phyloP scores from a whole-genome alignment of 1,140 invertebrate genomes.

The Cephus cinctus region DNA sequence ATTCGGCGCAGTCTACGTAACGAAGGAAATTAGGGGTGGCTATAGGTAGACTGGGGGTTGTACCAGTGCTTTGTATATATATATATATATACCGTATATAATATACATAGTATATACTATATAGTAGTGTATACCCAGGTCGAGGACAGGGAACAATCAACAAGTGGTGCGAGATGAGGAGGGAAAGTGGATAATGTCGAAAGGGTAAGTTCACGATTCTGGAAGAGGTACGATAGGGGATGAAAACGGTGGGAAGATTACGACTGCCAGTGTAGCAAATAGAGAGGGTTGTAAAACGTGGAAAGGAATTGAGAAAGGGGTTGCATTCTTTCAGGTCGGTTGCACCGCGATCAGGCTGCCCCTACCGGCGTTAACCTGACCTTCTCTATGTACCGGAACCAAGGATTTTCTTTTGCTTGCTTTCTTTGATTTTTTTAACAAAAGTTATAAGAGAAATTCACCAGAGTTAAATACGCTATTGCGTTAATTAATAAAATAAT shows the following conservation, averaged over 20 bases:
- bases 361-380: slow-evolving; percentile 2
- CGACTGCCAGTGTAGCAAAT: neutral
- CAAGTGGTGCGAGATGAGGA: slow-evolving; percentile 5
- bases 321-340: neutral
- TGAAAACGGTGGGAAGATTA: neutral
- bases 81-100: too few species aligned
- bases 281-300: neutral
- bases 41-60: too few species aligned
- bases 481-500: too few species aligned
- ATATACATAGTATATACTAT: too few species aligned
- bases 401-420: too few species aligned
- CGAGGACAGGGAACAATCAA: slow-evolving; percentile 3
- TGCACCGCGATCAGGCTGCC: neutral
- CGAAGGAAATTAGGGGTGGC: slow-evolving; percentile 2
- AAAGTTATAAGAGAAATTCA: too few species aligned
- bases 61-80: too few species aligned
- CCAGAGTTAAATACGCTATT: too few species aligned
- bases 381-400: neutral
- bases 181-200: too few species aligned
- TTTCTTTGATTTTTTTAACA: too few species aligned
- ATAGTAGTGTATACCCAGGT: neutral
- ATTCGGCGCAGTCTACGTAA: neutral
- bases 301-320: neutral
- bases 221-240: neutral
- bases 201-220: too few species aligned